Evolutionary conservation across 2,797 vertebrate genomes (phyloP).

Genomic region (Labroides dimidiatus): DNA sequence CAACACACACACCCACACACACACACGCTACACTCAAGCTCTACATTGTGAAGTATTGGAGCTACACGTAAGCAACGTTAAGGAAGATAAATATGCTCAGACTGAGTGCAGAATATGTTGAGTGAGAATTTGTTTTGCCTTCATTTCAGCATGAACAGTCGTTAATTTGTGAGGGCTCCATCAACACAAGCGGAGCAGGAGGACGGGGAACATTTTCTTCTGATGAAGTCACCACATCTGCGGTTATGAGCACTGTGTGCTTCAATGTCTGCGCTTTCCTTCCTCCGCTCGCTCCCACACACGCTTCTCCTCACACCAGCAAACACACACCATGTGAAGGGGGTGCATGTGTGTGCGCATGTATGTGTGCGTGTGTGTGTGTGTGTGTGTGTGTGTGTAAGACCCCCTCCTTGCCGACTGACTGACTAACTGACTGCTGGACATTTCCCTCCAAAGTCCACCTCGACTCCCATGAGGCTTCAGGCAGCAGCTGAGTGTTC

Average conservation of each 20-base stretch:
- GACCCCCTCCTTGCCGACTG: conserved; percentile 56
- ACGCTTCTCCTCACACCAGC: conserved; percentile 23
- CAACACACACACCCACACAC: neutral
- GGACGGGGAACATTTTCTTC: conserved; percentile 71
- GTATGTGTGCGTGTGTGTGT: conserved; percentile 15
- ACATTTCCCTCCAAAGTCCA: conserved; percentile 87
- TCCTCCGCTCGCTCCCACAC: conserved; percentile 38
- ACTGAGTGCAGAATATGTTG: conserved; percentile 1
- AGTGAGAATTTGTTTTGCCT: conserved; percentile 17
- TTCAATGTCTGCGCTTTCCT: conserved; percentile 50
- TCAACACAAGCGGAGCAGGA: conserved; percentile 50
- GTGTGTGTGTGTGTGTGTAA: neutral
- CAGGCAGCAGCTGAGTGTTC: conserved; percentile 90
- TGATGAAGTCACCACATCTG: conserved; percentile 83
- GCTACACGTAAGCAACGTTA: conserved; percentile 19
- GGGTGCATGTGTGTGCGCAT: conserved; percentile 8
- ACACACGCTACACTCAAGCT: conserved; percentile 6
- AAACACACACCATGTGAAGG: conserved; percentile 31
- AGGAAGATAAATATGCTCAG: neutral
- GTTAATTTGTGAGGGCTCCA: conserved; percentile 49
- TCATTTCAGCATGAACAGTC: conserved; percentile 24
- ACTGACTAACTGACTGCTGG: conserved; percentile 59
- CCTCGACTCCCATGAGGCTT: conserved; percentile 87
- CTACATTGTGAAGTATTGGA: conserved; percentile 9
- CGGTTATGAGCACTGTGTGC: conserved; percentile 66